Evolutionary conservation across 2,113 vertebrate species (phyloP).

Genomic region (Serilophus lunatus): DNA sequence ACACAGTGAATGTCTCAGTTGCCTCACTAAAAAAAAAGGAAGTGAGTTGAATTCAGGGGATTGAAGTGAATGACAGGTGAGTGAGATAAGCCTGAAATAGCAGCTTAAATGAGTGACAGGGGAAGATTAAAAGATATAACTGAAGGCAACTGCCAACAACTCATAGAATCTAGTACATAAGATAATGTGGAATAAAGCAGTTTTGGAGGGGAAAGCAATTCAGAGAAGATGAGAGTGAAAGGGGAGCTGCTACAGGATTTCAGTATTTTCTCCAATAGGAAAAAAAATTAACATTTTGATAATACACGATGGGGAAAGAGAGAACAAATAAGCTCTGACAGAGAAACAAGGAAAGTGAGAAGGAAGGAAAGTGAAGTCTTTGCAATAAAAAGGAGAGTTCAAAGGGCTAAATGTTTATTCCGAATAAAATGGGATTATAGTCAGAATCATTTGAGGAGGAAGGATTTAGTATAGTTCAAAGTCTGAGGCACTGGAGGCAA

Average conservation of each 20-base stretch:
- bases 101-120: conserved; percentile 28
- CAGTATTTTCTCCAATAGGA: not conserved
- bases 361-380: not conserved
- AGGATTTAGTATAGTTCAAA: not conserved
- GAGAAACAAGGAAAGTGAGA: not conserved
- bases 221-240: not conserved
- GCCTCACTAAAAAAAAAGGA: not conserved
- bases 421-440: not conserved
- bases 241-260: not conserved
- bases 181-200: not conserved
- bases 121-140: conserved; percentile 62
- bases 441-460: not conserved
- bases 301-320: not conserved
- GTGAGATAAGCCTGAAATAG: conserved; percentile 48
- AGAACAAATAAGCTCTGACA: not conserved
- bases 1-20: not conserved
- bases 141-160: not conserved
- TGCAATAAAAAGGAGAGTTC: not conserved
- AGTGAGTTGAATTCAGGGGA: conserved; percentile 43
- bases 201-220: not conserved
- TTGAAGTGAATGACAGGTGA: conserved; percentile 42
- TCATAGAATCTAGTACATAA: not conserved
- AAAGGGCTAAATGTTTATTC: not conserved
- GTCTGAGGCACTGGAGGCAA: not conserved
- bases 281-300: not conserved